Evolutionary conservation across 1,140 invertebrate species (phyloP).

Genomic region (Drosophila setifemur): DNA sequence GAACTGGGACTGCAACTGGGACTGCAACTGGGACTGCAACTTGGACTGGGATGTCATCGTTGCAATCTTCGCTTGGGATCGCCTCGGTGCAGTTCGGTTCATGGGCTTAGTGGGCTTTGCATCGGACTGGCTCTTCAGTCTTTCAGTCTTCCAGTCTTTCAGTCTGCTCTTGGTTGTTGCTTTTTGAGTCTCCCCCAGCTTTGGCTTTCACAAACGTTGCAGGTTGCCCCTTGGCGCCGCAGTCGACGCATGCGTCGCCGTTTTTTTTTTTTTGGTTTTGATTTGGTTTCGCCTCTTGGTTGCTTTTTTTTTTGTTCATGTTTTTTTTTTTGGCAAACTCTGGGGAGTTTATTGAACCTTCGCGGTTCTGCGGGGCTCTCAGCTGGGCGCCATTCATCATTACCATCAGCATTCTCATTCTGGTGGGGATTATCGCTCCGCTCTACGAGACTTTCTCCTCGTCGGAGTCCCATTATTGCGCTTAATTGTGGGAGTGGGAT

Average conservation of each 20-base stretch:
- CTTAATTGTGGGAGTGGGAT: slow-evolving; percentile 1
- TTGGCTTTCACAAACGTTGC: slow-evolving; percentile 45
- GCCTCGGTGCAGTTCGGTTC: background rate
- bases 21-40: no score
- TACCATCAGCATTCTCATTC: slow-evolving; percentile 37
- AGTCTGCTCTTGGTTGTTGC: slow-evolving; percentile 2
- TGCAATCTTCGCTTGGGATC: background rate
- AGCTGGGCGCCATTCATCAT: slow-evolving; percentile 40
- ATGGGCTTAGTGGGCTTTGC: no score
- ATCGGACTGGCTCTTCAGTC: slow-evolving; percentile 8
- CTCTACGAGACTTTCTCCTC: slow-evolving; percentile 63
- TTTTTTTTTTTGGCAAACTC: slow-evolving; percentile 62
- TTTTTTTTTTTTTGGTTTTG: no score
- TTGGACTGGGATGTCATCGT: background rate
- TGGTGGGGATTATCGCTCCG: slow-evolving; percentile 27
- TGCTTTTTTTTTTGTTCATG: slow-evolving; percentile 22
- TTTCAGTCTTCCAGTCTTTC: no score
- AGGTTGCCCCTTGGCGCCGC: slow-evolving; percentile 19
- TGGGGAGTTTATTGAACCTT: slow-evolving; percentile 67
- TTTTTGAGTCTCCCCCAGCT: no score
- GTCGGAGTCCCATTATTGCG: no score
- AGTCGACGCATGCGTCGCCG: slow-evolving; percentile 8
- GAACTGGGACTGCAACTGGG: slow-evolving; percentile 14
- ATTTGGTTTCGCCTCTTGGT: slow-evolving; percentile 6
- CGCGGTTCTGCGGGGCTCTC: slow-evolving; percentile 10